These are phyloP conservation scores for Ephialtes manifestator DNA, from an alignment of 2,888 invertebrate species.

Conservation along the genomic window DNA sequence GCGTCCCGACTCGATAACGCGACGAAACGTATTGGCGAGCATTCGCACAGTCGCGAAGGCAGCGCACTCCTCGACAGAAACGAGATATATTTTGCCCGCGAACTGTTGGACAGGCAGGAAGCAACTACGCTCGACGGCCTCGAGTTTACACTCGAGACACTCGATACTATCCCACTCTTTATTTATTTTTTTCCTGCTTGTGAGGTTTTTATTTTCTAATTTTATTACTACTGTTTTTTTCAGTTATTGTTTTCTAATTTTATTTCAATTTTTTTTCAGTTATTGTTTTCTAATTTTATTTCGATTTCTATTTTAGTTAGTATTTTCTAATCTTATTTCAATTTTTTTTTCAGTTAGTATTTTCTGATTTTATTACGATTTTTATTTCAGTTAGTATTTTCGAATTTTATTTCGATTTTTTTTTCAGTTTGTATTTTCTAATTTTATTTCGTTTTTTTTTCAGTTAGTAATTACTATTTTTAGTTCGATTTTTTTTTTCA, in stretches of 20 bases:
- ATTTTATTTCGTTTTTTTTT: too few species aligned
- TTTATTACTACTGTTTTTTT: not conserved
- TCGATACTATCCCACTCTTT: slow-evolving; percentile 14
- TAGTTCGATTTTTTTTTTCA: too few species aligned
- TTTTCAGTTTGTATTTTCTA: too few species aligned
- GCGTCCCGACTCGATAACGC: slow-evolving; percentile 58
- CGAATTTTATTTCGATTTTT: too few species aligned
- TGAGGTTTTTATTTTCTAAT: slow-evolving; percentile 32
- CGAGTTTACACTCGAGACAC: slow-evolving; percentile 40
- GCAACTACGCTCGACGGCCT: slow-evolving; percentile 62
- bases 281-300: too few species aligned
- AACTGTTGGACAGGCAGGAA: slow-evolving; percentile 57
- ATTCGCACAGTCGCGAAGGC: slow-evolving; percentile 30
- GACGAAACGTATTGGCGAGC: slow-evolving; percentile 56
- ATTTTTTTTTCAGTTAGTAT: too few species aligned
- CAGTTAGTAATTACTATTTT: too few species aligned
- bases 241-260: not conserved
- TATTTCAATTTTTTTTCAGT: too few species aligned
- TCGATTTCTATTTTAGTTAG: too few species aligned
- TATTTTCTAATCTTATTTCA: too few species aligned
- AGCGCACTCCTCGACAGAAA: slow-evolving; percentile 47
- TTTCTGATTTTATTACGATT: too few species aligned
- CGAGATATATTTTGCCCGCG: slow-evolving; percentile 47
- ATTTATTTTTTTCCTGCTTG: slow-evolving; percentile 54
- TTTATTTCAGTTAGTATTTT: too few species aligned